Percentiles rank a stretch among this genome's conserved stretches.
phyloP scores from a whole-genome alignment of 1,140 invertebrate species.

The Pseudachorutes palmiensis region DNA sequence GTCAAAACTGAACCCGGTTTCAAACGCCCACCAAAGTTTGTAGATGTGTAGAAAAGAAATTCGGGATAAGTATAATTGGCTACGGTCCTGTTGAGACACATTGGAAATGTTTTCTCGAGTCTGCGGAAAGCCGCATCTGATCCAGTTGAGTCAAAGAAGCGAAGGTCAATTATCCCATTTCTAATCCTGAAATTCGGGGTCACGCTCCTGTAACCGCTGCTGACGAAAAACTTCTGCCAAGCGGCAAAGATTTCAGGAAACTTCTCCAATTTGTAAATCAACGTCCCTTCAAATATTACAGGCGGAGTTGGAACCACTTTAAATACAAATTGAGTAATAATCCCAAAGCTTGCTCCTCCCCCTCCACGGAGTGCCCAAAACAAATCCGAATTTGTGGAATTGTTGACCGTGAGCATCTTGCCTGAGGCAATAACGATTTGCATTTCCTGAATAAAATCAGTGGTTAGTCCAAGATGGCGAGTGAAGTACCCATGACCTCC shows the following conservation, averaged over 20 bases:
- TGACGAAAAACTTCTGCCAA: neutral
- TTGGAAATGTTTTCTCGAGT: neutral
- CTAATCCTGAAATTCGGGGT: neutral
- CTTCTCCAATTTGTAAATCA: neutral
- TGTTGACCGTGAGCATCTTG: neutral
- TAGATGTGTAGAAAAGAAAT: neutral
- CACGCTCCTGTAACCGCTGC: neutral
- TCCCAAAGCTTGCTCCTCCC: neutral
- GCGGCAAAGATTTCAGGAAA: neutral
- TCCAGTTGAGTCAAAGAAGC: neutral
- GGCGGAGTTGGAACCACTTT: neutral
- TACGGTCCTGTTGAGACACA: neutral
- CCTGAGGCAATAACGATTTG: neutral
- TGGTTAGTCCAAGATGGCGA: neutral
- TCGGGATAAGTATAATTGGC: neutral
- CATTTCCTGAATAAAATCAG: neutral
- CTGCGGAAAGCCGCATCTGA: neutral
- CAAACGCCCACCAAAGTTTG: neutral
- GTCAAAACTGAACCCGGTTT: neutral
- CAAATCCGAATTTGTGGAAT: neutral
- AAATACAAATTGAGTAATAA: neutral
- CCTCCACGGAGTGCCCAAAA: constrained; percentile 5
- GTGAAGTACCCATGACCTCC: constrained; percentile 4
- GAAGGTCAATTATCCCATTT: neutral
- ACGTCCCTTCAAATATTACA: neutral